Base-by-base conservation (phyloP, 2,113 vertebrate species). In the Sceloporus tristichus region DNA sequence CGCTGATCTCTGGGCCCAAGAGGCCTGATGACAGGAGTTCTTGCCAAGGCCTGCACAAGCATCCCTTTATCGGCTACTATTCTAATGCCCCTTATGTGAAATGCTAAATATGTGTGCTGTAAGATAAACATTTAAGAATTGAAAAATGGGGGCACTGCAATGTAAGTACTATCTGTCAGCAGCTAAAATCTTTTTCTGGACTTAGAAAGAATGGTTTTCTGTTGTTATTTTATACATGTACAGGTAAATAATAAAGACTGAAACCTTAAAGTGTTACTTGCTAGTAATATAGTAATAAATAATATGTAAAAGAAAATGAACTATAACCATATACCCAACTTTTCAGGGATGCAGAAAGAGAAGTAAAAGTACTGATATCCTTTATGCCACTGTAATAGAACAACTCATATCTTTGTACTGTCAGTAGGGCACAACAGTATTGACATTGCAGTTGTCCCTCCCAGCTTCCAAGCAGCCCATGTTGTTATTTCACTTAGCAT, bases 1-100 rank as follows among this genome's bases (percentile, higher is more conserved):
- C 56, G 94, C 96, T 98, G 98, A 98, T 98, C 97, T 97, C 96
- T 4, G 71, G 89, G 93, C 98, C 97, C 98, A 96, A 93, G 97
- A 97, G 98, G 95, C 87, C 93, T 96, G 95, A 92, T 87, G 94
- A 95, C 93, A 94, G 89, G 91, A 96, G 93, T 93, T 95, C 96
- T 96, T 92, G 93, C 80, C 95, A 96, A 96, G 94, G 95, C 95
- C 91, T 94, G 89, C 91, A 94, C 95, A 94, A 96, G 95, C 90
- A 92, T 95, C 96, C 94, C 93, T 90, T 93, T 94, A 92, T 89
- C 96, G 95, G 92, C 94, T 91, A 88, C 85, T 48, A 90, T 86
- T 87, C 85, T 90, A 94, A 96, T 95, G 93, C 92, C 73, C 84
- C 48, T 76, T 90, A 93, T 92, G 92, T 90, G 89, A 91, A 92